Evolutionary conservation across 2,888 invertebrate species (phyloP), one percentile per base, ranked within the genome.

Genomic region (Lepidonotus clava): DNA sequence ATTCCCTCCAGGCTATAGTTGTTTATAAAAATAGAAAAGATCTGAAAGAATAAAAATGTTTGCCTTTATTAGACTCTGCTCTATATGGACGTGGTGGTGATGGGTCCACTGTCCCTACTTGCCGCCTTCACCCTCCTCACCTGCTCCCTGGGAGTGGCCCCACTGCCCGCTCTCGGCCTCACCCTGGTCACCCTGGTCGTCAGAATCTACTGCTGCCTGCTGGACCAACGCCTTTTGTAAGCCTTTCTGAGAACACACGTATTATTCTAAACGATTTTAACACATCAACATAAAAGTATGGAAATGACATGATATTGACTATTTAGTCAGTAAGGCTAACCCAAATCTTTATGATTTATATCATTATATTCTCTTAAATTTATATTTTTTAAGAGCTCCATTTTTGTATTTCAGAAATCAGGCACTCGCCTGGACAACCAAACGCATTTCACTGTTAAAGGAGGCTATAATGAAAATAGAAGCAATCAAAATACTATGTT

Each of bases 401-500:
- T n/a, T n/a, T n/a, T n/a, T n/a, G n/a, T 28, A 24, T 24, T 28
- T 24, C 32, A 66, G 66, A 28, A 66, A 11, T 28, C 1, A 24
- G 4, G 32, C 11, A 1, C 71, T 71, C 14, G 21, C 11, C 1
- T 71, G 71, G 71, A 71, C 36, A 36, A 71, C 71, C 18, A 71
- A 34, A 24, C 71, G 71, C 8, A 2, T 71, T 38, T 11, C 71
- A 71, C 18, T 71, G 14, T n/a, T 71, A 0, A 71, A 71, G 71
- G 71, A 71, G 1, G 38, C 36, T 21, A 71, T 71, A 11, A 18
- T 71, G 21, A 71, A 18, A 38, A 34, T 38, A 14, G 71, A 71
- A 14, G 71, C n/a, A 18, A 71, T 71, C 34, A 71, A 71, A 21
- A 71, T 71, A 38, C 34, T 71, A 38, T 71, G 71, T 38, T 71